Percentiles rank a stretch among this genome's conserved stretches.
Conservation (phyloP, 1,140 invertebrate species). For the Atta cephalotes region DNA sequence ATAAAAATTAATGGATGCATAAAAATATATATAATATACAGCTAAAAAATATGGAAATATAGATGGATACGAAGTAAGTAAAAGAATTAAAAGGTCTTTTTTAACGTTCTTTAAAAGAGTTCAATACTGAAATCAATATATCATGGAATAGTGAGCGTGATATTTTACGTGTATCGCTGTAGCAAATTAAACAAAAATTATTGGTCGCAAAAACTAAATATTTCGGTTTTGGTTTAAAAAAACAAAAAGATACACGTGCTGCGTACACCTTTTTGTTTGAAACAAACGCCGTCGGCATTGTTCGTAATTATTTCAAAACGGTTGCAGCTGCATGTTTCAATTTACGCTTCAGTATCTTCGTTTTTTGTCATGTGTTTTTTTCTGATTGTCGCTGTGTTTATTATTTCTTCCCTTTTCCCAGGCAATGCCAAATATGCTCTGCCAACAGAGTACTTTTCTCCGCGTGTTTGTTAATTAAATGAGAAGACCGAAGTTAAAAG, state of each 20-base stretch:
- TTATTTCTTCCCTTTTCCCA: slow-evolving; percentile 25
- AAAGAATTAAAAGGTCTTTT: slow-evolving; percentile 21
- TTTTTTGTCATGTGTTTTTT: slow-evolving; percentile 35
- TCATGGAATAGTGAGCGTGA: not conserved
- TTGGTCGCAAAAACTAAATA: slow-evolving; percentile 30
- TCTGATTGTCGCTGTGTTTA: slow-evolving; percentile 24
- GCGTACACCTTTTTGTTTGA: not conserved
- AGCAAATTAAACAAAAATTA: slow-evolving; percentile 25
- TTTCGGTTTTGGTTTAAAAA: not conserved
- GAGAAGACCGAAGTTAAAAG: not conserved
- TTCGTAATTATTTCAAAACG: slow-evolving; percentile 52
- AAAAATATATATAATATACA: not conserved
- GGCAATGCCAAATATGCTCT: not conserved
- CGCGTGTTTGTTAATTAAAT: slow-evolving; percentile 10
- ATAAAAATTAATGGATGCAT: slow-evolving; percentile 2
- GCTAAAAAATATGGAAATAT: not conserved
- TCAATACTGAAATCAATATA: not conserved
- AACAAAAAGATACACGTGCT: not conserved
- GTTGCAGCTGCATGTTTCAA: slow-evolving; percentile 16
- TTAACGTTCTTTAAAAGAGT: not conserved
- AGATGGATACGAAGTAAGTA: not conserved
- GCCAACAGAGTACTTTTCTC: not conserved
- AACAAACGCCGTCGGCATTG: slow-evolving; percentile 32
- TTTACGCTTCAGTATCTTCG: slow-evolving; percentile 26
- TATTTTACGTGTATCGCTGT: slow-evolving; percentile 1